These are phyloP conservation scores for Sycon ciliatum DNA, from an alignment of 37 sponge, comb jelly and placozoan genomes.

Conservation along the genomic window DNA sequence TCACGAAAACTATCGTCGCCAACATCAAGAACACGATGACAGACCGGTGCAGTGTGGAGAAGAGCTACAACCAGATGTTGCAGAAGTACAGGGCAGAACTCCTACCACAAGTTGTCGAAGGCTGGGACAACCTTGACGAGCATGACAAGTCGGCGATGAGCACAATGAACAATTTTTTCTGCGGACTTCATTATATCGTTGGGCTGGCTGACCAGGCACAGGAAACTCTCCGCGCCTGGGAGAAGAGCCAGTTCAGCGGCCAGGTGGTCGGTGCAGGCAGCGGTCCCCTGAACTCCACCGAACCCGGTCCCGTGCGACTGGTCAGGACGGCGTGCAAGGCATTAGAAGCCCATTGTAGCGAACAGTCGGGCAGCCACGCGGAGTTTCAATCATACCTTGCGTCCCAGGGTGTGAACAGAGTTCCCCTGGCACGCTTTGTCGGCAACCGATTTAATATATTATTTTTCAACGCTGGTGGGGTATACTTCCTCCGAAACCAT, in stretches of 20 bases:
- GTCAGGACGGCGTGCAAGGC: no score
- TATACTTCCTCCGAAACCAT: not conserved
- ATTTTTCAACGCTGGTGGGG: constrained; percentile 33
- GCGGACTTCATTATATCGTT: constrained; percentile 26
- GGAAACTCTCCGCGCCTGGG: constrained; percentile 11
- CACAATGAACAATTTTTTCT: no score
- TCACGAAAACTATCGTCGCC: no score
- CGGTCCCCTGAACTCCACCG: no score
- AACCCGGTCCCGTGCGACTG: no score
- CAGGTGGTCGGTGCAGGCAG: no score
- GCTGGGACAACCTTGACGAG: not conserved
- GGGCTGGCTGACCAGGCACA: constrained; percentile 32
- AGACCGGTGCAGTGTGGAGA: no score
- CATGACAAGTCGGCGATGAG: not conserved
- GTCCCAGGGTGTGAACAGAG: constrained; percentile 2
- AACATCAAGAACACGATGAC: no score
- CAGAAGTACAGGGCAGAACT: constrained; percentile 19
- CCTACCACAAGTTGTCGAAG: not conserved
- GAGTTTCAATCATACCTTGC: constrained; percentile 12
- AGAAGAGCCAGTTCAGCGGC: no score
- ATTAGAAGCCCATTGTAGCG: no score
- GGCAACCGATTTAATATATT: constrained; percentile 37
- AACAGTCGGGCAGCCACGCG: not conserved
- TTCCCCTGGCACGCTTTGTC: constrained; percentile 26
- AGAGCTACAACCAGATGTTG: constrained; percentile 17